Conservation (phyloP, 1,140 invertebrate genomes). For the Nylanderia fulva region DNA sequence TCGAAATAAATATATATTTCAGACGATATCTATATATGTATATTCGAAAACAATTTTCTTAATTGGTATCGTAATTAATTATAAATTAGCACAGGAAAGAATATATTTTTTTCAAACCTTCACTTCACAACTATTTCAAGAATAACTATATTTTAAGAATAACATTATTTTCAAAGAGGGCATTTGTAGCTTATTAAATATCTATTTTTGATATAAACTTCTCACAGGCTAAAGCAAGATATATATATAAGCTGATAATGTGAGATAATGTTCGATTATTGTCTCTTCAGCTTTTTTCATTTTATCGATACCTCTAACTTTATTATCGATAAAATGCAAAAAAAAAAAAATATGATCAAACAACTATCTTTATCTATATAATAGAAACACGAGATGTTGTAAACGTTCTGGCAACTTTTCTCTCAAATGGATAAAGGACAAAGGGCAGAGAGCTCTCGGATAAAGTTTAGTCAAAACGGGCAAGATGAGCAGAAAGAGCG, state of each 20-base stretch:
- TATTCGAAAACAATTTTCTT: no score
- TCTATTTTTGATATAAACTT: background rate
- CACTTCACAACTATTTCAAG: background rate
- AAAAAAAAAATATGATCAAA: background rate
- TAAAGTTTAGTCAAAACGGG: slow-evolving; percentile 16
- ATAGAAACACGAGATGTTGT: background rate
- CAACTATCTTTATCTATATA: background rate
- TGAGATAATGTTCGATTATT: background rate
- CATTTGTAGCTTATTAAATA: background rate
- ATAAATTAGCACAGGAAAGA: background rate
- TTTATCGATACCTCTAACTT: background rate
- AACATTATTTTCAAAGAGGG: background rate
- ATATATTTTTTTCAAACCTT: no score
- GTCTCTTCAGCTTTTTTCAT: background rate
- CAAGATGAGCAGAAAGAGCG: background rate
- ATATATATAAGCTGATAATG: background rate
- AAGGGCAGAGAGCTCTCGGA: background rate
- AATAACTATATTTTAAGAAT: background rate
- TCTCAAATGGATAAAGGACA: background rate
- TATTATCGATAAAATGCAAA: background rate
- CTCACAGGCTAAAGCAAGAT: background rate
- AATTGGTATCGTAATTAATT: slow-evolving; percentile 9
- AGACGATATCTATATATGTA: no score
- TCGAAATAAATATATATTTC: background rate
- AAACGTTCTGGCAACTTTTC: background rate